phyloP scores from a whole-genome alignment of 2,113 vertebrate genomes.

The Catharus fuscescens region DNA sequence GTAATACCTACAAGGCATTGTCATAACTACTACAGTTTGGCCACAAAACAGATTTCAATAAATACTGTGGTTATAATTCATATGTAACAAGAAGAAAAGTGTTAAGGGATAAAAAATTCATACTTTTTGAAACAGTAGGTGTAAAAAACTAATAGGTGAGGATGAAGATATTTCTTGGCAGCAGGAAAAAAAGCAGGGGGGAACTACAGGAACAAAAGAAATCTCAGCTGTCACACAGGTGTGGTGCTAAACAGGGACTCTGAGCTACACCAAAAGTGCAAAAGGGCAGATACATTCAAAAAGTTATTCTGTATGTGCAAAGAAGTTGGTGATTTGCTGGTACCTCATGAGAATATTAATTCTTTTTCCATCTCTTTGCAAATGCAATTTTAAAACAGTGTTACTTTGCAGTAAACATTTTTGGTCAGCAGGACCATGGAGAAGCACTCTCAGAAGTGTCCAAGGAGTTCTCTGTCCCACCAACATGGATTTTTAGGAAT shows the following conservation, averaged over 20 bases:
- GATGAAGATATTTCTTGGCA: not conserved
- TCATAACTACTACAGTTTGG: conserved; percentile 3
- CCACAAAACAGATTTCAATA: conserved; percentile 31
- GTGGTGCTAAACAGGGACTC: not conserved
- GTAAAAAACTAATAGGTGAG: not conserved
- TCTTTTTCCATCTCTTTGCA: not conserved
- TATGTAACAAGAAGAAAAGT: not conserved
- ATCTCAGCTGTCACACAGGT: not conserved
- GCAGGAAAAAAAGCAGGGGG: not conserved
- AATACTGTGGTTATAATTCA: not conserved
- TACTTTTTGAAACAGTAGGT: not conserved
- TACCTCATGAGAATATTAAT: not conserved
- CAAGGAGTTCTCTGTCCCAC: not conserved
- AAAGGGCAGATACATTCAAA: not conserved
- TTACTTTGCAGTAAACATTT: not conserved
- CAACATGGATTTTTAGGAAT: not conserved
- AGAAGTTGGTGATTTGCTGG: not conserved
- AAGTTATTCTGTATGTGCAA: not conserved
- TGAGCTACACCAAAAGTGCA: not conserved
- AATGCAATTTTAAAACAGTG: not conserved
- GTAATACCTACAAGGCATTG: conserved; percentile 20
- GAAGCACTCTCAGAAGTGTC: not conserved
- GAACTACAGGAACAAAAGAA: not conserved
- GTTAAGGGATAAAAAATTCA: not conserved
- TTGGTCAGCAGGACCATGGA: not conserved